Base-by-base conservation (phyloP, 2,113 vertebrate genomes). In the Apteryx owenii region DNA sequence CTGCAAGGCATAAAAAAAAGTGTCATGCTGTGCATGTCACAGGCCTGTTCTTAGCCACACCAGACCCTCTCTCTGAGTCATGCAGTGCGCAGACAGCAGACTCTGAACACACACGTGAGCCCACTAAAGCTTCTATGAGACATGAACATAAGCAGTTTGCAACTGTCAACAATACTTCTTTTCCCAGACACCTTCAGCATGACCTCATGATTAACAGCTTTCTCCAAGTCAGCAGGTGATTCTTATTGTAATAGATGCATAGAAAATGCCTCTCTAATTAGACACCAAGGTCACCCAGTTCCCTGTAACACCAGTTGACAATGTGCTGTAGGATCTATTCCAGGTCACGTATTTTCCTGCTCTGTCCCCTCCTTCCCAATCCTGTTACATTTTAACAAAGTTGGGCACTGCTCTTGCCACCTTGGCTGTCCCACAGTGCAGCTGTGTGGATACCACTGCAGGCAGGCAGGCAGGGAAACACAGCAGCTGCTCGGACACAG, bases 371-470 rank as follows among this genome's bases (percentile, higher is more conserved):
- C 60, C 75, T 85, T 58, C 61, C 72, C 46, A 88, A 4, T 38
- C 65, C 25, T 10, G 89, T 97, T 96, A 95, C 81, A 94, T 87
- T 95, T 96, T 95, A 97, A 96, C 93, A 58, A 81, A 81, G 44
- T 36, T 23, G 46, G n/a, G 69, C 58, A 73, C 29, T 50, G 44
- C 90, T 79, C 61, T 29, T 75, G 61, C 65, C 62, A 65, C 69
- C 79, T 94, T 48, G 50, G 61, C 40, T 36, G 44, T 29, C 2
- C 1, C 7, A 18, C 9, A n/a, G 48, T 5, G 72, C 82, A 73
- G 90, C 76, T 94, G 88, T 5, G 38, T 25, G 33, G 56, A 73
- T 56, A 84, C 12, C 0, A 0, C 78, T 70, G 42, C 26, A 53
- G 53, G 77, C 65, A 81, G 76, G 53, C 31, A 86, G 76, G 53